Base-by-base conservation (phyloP, 2,113 vertebrate species). In the Erythrocebus patas region DNA sequence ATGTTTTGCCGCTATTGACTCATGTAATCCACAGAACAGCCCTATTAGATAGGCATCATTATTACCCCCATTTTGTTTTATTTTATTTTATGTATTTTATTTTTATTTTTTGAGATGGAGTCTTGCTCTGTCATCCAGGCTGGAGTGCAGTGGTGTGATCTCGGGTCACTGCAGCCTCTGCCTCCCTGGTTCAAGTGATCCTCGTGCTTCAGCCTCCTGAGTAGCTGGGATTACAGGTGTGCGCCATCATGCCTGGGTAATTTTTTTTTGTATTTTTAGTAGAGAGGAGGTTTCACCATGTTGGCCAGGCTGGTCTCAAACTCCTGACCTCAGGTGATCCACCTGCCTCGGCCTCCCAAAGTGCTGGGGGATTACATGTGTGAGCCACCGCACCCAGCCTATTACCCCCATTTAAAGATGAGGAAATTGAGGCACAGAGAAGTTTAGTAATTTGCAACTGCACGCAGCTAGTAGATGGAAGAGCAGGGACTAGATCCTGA, bases 371-470 rank as follows among this genome's bases (percentile, higher is more conserved):
- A 68, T n/a, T 68, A 68, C 16, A 68, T 32, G 66, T 6, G 32
- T 68, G 66, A 68, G 68, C 8, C 68, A 70, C 68, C 8, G 8
- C 4, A 17, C 35, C 68, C 3, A 0, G 35, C 68, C 68, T 76
- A 57, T 80, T 64, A 64, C 27, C 35, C 2, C 50, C 6, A 52
- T 89, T 75, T 86, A 83, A 25, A 45, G 86, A 80, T 9, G 17
- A 82, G 57, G 48, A 91, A 85, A 52, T 27, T 18, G 61, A 97
- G 66, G 64, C 52, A 48, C n/a, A 76, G 79, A 95, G 87, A 85
- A 22, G 40, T n/a, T 82, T 52, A 85, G n/a, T 68, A 45, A 61
- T 18, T 55, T 93, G 38, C 43, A 86, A 59, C 10, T 91, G 55
- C 8, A 55, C 68, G 48, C 1, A 87, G 66, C 73, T 79, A 38